Conservation (phyloP, 2,113 vertebrate species). For the Labrus mixtus region DNA sequence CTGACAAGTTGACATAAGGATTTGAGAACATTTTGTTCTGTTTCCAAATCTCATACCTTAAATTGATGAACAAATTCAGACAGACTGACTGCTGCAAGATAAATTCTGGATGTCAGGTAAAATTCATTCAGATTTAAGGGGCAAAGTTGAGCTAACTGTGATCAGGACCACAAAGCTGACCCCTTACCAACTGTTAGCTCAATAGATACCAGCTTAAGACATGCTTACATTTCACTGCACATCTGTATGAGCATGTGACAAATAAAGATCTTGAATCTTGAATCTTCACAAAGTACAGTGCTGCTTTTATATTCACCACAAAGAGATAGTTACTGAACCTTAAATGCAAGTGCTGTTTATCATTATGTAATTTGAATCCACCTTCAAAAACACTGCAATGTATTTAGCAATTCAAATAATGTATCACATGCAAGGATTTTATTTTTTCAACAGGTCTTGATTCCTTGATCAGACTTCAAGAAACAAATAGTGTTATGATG, state of each 20-base stretch:
- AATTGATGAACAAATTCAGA: background rate
- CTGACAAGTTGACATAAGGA: background rate
- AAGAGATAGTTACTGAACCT: no score
- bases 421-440: no score
- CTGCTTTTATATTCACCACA: background rate
- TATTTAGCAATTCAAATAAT: no score
- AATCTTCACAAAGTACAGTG: background rate
- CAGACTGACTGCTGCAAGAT: background rate
- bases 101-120: background rate
- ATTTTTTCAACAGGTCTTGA: no score
- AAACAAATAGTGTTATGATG: no score
- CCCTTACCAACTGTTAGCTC: background rate
- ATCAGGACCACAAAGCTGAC: background rate
- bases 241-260: no score
- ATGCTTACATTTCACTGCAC: no score
- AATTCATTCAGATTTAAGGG: background rate
- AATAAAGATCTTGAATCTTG: no score
- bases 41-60: background rate
- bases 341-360: background rate
- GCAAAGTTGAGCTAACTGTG: conserved; percentile 10
- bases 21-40: background rate
- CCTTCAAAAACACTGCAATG: no score
- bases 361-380: no score
- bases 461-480: no score
- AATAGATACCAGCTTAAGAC: no score